A percentile compares a stretch with the other conserved stretches of the same genome.
Conservation (phyloP, 2,797 vertebrate species). For the Enteromius anoplus region DNA sequence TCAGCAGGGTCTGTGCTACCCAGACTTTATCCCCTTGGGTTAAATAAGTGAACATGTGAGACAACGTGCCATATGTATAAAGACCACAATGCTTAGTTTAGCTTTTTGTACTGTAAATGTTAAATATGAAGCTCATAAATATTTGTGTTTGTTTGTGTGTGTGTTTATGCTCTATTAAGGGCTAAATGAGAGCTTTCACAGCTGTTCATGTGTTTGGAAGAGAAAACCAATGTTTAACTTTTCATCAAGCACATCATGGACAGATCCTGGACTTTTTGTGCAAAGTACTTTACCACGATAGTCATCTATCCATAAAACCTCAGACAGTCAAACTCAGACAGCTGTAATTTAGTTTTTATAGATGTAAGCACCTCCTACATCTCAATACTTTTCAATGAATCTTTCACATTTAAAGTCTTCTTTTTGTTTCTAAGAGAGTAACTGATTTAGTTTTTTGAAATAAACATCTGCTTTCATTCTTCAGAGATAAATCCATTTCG, state of each 20-base stretch:
- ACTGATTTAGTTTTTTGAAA: background rate
- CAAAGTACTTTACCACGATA: background rate
- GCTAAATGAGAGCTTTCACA: background rate
- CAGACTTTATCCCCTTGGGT: conserved; percentile 36
- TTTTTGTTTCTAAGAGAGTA: background rate
- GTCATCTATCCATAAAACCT: conserved; percentile 7
- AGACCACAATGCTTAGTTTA: background rate
- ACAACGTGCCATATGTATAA: conserved; percentile 42
- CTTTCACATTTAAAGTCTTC: background rate
- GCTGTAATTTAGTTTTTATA: background rate
- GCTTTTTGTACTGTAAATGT: background rate
- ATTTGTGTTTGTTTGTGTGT: background rate
- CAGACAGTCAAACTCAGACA: background rate
- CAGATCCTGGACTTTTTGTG: background rate
- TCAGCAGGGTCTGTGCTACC: background rate
- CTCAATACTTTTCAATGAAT: background rate
- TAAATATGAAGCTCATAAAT: background rate
- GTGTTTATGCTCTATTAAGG: background rate
- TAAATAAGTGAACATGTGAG: conserved; percentile 68
- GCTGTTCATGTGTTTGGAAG: background rate
- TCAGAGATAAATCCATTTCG: background rate
- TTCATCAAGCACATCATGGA: background rate
- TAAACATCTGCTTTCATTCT: background rate
- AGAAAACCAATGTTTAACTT: background rate
- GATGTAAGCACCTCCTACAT: background rate